Evolutionary conservation across 2,888 invertebrate species (phyloP), one percentile per base, ranked within the genome.

Genomic region (Xylota segnis): DNA sequence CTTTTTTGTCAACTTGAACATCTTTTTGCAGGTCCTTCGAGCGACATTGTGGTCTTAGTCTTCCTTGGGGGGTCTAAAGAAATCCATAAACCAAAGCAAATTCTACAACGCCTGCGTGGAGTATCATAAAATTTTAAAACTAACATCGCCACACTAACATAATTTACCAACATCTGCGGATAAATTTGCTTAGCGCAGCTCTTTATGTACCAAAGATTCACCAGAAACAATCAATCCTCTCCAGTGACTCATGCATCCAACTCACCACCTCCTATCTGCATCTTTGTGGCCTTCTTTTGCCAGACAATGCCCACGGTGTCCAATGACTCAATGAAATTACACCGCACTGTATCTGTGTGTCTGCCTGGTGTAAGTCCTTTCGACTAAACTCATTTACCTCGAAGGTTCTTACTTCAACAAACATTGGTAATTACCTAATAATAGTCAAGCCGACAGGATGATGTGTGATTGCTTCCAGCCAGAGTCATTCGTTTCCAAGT

Each of bases 341-440:
- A 50, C 43, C 45, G 3, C 27, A 14, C 12, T n/a, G 29, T 32
- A 18, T 16, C n/a, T 16, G 12, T 63, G 40, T 16, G 27, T n/a
- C n/a, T 56, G 29, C 10, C 23, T 61, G 52, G 45, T 50, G 68
- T 50, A 43, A 23, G 43, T 66, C 54, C 83, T 52, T 59, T 71
- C 58, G 54, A 23, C 72, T 14, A 50, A n/a, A 34, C 75, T 78
- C 72, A 52, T 72, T 59, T 59, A 72, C 86, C 82, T 82, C 54
- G 72, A 72, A 74, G 81, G 74, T 66, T 74, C 61, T 75, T 81
- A 81, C 74, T 81, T 74, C 81, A 68, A 77, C 86, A 86, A 86
- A 86, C 86, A 86, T 82, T 82, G 72, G 86, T 86, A 86, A 86
- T 86, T 86, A 86, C 86, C 86, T 86, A 86, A 86, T 86, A 86